Base-by-base conservation (phyloP, 2,888 invertebrate species). In the Aethes cnicana region DNA sequence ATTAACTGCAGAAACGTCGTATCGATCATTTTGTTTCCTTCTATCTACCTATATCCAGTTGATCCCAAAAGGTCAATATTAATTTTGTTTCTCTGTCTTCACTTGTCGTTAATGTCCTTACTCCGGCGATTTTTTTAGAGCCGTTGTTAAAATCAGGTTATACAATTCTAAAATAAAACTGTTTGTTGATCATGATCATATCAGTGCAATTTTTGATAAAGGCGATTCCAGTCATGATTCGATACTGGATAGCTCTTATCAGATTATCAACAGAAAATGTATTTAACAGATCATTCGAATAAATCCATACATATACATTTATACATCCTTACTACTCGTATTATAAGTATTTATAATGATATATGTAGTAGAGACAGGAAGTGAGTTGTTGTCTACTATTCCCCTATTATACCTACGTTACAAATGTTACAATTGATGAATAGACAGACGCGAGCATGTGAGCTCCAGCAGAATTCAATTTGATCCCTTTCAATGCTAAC, bases 371-470 rank as follows among this genome's bases (percentile, higher is more conserved):
- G 44, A 21, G 57, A 60, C 71, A 81, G 82, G 81, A 81, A 81
- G 78, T 81, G 73, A 72, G 69, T 72, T 79, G 80, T 80, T 81
- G 75, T 74, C 77, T 77, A 80, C 77, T 77, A 78, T 77, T 75
- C 72, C 79, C 72, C 81, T 64, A 81, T 84, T 80, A 81, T 72
- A 61, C 71, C n/a, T n/a, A n/a, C n/a, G n/a, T n/a, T n/a, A n/a
- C n/a, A n/a, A n/a, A n/a, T n/a, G 74, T 78, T 82, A 74, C 84
- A 78, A 82, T 82, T 83, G 84, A 84, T 84, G 84, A 86, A 86
- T 85, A 70, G 77, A 65, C 76, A 79, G 69, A 76, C 70, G 76
- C 62, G 82, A 81, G 69, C 83, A 81, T 81, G 78, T 82, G 84
- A 82, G 78, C 78, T 80, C 72, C 74, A 77, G 72, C 74, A 68